Base-by-base conservation (phyloP, 2,797 vertebrate species). In the Danio albolineatus region DNA sequence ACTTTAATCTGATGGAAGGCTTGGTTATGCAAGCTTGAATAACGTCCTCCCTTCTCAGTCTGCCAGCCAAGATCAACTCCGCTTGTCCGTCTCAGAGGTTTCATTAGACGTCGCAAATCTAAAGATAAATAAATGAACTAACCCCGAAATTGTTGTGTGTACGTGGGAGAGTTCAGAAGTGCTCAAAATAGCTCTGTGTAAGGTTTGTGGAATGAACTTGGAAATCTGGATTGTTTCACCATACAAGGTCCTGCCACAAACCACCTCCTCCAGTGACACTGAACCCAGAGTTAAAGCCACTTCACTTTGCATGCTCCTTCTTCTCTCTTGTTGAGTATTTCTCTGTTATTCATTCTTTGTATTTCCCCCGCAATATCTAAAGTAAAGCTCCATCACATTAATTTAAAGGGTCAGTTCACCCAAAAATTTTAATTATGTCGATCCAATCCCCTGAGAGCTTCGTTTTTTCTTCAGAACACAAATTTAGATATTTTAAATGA, bases 101-200 rank as follows among this genome's bases (percentile, higher is more conserved):
- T 94, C 88, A 90, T 92, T 91, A 92, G 87, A 90, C 84, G 78
- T 85, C 92, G 91, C 89, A 75, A 92, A 92, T 88, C 88, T 82
- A 84, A 90, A 92, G 89, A 93, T 89, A 94, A 94, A 94, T 92
- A 94, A 92, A 94, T 93, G 91, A 94, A 92, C 89, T 92, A 91
- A 93, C 86, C 91, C 41, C 66, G 79, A 91, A 91, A 91, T 91
- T 90, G 89, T 90, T 91, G 83, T 90, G 81, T 86, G 83, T 90
- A 92, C 89, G 90, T 95, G 94, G 92, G 93, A 94, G 91, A 94
- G 91, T 93, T 92, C 87, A 89, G 86, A 89, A 28, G 88, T 82
- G 87, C 85, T 89, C 85, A 87, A 92, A 95, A 94, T 95, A 94
- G 91, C 82, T 69, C 84, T 88, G 86, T 21, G 83, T 91, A 86